Conservation (phyloP, 2,113 vertebrate species). For the Protomyctophum bolini region DNA sequence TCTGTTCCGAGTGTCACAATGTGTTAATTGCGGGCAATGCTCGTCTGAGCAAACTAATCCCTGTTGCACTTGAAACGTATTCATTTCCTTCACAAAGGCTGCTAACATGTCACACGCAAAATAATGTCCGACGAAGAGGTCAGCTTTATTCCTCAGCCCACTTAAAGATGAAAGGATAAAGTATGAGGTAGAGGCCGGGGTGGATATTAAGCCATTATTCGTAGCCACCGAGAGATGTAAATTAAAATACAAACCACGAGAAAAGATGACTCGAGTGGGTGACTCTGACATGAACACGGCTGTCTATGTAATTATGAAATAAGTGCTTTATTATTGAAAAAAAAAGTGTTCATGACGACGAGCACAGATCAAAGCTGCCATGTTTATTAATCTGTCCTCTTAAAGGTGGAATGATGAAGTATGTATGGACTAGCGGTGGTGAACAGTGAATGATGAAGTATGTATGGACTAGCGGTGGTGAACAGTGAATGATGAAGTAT, state of each 20-base stretch:
- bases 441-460: too few species aligned
- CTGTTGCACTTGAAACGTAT: slow-evolving; percentile 53
- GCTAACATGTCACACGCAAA: slow-evolving; percentile 47
- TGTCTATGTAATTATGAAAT: background rate
- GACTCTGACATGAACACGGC: slow-evolving; percentile 2
- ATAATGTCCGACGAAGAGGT: slow-evolving; percentile 60
- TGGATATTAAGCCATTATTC: slow-evolving; percentile 29
- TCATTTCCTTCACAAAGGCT: slow-evolving; percentile 57
- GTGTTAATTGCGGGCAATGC: slow-evolving; percentile 56
- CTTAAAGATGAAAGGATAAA: slow-evolving; percentile 50
- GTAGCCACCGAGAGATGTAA: slow-evolving; percentile 8
- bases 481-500: too few species aligned
- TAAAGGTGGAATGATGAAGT: too few species aligned
- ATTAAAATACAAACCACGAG: background rate
- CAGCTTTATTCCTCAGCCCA: slow-evolving; percentile 55
- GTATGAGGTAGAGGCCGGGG: slow-evolving; percentile 5
- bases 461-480: too few species aligned
- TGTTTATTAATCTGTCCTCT: too few species aligned
- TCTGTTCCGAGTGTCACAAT: slow-evolving; percentile 30
- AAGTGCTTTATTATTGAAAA: background rate
- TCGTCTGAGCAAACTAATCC: slow-evolving; percentile 53
- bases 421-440: too few species aligned
- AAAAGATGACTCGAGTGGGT: slow-evolving; percentile 34
- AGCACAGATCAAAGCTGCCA: too few species aligned
- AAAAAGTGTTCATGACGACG: too few species aligned